These are phyloP conservation scores for Porites cylindrica DNA, from an alignment of 92 coral and sea anemone species.

Conservation along the genomic window DNA sequence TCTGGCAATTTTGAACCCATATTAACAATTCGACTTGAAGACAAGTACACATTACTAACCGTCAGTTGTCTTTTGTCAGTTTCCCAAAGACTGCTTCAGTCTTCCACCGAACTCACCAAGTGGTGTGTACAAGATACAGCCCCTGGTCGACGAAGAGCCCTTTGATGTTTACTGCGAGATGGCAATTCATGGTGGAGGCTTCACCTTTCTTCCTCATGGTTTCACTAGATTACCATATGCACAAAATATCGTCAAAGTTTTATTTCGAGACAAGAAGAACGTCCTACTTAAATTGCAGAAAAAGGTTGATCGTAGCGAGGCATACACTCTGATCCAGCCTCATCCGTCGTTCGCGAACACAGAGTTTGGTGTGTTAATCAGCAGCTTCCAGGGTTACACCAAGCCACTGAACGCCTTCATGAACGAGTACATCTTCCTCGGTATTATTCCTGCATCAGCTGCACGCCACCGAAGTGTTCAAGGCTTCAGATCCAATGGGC, in stretches of 20 bases:
- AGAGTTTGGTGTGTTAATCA: constrained; percentile 20
- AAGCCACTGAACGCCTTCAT: constrained; percentile 27
- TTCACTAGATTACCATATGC: constrained; percentile 2
- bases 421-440: constrained; percentile 54
- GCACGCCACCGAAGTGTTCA: constrained; percentile 24
- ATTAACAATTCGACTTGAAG: too few relatives aligned
- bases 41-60: too few relatives aligned
- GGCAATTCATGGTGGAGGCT: constrained; percentile 66
- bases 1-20: too few relatives aligned
- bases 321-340: constrained; percentile 35
- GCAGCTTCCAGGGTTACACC: constrained; percentile 47
- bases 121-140: constrained; percentile 54
- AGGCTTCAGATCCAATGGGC: constrained; percentile 67
- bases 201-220: constrained; percentile 65
- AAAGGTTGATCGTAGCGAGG: constrained; percentile 22
- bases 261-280: constrained; percentile 50
- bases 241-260: constrained; percentile 8
- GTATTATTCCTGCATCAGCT: constrained; percentile 39
- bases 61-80: not conserved
- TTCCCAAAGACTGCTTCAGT: not conserved
- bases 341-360: not conserved
- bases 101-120: constrained; percentile 10
- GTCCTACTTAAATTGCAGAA: constrained; percentile 56
- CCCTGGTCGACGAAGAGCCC: not conserved
- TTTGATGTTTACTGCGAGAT: constrained; percentile 63